Evolutionary conservation across 1,140 invertebrate species (phyloP).

Genomic region (Nasonia giraulti): DNA sequence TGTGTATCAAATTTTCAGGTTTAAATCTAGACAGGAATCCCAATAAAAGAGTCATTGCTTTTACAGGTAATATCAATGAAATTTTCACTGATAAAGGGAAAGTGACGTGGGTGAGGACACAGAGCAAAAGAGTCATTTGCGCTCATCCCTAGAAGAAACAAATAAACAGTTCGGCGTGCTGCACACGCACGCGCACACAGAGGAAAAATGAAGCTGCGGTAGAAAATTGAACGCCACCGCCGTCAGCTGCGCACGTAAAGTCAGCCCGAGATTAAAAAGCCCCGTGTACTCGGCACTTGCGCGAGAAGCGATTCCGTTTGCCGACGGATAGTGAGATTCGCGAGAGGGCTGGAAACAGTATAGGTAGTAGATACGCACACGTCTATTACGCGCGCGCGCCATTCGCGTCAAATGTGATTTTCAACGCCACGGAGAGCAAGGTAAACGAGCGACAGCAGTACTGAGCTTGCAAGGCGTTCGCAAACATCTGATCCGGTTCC

Average conservation of each 20-base stretch:
- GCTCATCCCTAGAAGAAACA: background rate
- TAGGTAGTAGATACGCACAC: background rate
- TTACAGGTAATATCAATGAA: no score
- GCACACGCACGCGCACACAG: no score
- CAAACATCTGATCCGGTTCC: background rate
- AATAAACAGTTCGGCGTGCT: background rate
- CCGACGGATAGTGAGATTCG: background rate
- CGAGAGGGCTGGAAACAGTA: background rate
- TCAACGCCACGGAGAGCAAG: conserved; percentile 13
- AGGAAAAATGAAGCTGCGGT: background rate
- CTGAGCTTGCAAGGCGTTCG: background rate
- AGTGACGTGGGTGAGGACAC: background rate
- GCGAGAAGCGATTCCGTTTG: background rate
- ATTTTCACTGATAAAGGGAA: background rate
- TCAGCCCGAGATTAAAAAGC: background rate
- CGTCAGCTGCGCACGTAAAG: background rate
- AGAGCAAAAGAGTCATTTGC: background rate
- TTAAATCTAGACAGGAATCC: no score
- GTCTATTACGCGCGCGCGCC: conserved; percentile 2
- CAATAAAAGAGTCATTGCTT: no score
- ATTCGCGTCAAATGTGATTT: conserved; percentile 16
- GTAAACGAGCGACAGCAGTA: conserved; percentile 7
- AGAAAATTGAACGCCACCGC: background rate
- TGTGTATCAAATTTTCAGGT: no score
- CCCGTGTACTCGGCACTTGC: background rate